Base-by-base conservation (phyloP, 2,113 vertebrate genomes). In the Xenus cinereus region DNA sequence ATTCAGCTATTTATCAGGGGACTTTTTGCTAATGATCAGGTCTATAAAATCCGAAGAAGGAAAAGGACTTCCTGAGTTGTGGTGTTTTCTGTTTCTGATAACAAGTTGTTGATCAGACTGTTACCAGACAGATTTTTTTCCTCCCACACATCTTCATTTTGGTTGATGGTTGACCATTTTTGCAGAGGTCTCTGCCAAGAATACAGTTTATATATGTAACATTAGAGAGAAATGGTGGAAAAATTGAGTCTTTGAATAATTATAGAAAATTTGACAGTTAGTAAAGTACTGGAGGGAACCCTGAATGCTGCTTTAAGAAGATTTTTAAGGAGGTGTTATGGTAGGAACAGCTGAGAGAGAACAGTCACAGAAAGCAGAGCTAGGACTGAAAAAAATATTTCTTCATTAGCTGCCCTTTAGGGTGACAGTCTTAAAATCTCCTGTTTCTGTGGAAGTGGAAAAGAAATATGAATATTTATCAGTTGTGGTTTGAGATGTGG, bases 121-220 rank as follows among this genome's bases (percentile, higher is more conserved):
- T 59, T 93, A 87, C 78, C 57, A 95, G 75, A 77, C 92, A 94
- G 88, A 92, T 76, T 95, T 93, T 94, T 84, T 94, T 66, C 85
- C 67, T 93, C 93, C 91, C 74, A 91, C 82, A 9, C 24, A 26
- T 53, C 39, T 63, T 97, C 27, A 35, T 90, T 93, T 95, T 57
- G 85, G 56, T 48, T 87, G 41, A 68, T 89, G 59, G 64, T 54
- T 81, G 41, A 78, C 50, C 39, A 86, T 97, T 92, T 76, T 90
- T 84, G 27, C 69, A 43, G n/a, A 43, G 23, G 23, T 92, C 39
- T 79, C 41, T 93, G 50, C 57, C 95, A 79, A 85, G 67, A 92
- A 90, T 85, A 23, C 19, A 45, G 14, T 56, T 86, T 82, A 12
- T 10, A 15, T 56, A 46, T 72, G 18, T 73, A 90, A 35, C 19